Conservation (phyloP, 2,113 vertebrate species). For the Bujurquina vittata region DNA sequence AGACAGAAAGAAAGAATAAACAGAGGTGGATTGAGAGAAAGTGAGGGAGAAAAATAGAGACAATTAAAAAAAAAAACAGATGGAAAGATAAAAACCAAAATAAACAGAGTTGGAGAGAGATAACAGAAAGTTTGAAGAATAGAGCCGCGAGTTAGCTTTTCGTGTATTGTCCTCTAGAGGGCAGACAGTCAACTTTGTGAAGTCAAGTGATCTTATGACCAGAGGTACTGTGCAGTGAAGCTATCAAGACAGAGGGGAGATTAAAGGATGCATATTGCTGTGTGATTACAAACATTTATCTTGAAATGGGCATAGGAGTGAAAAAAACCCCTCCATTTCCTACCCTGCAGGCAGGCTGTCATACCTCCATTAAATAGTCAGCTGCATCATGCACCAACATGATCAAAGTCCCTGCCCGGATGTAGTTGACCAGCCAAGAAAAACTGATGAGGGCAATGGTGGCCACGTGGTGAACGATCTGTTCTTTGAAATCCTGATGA, state of each 20-base stretch:
- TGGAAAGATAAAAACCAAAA: neutral
- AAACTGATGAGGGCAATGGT: slow-evolving; percentile 93
- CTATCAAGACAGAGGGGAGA: neutral
- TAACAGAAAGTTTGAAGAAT: neutral
- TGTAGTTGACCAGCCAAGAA: slow-evolving; percentile 94
- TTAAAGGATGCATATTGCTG: neutral
- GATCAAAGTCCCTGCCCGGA: slow-evolving; percentile 92
- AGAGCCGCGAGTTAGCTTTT: neutral
- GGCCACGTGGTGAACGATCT: slow-evolving; percentile 92
- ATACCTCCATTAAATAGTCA: slow-evolving; percentile 93
- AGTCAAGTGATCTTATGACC: neutral
- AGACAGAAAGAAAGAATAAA: neutral
- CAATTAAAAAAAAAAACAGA: neutral
- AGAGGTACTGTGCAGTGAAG: neutral
- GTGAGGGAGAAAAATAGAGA: neutral
- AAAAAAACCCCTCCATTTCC: neutral
- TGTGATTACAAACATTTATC: neutral
- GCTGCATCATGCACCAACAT: slow-evolving; percentile 92
- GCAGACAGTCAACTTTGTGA: slow-evolving; percentile 42
- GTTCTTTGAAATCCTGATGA: slow-evolving; percentile 92
- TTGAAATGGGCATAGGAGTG: neutral
- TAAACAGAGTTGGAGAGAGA: neutral
- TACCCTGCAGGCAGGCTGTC: neutral
- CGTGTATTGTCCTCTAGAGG: slow-evolving; percentile 50
- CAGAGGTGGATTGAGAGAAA: neutral